These are phyloP conservation scores for Meiosimyza platycephala DNA, from an alignment of 2,888 invertebrate genomes.

Conservation along the genomic window DNA sequence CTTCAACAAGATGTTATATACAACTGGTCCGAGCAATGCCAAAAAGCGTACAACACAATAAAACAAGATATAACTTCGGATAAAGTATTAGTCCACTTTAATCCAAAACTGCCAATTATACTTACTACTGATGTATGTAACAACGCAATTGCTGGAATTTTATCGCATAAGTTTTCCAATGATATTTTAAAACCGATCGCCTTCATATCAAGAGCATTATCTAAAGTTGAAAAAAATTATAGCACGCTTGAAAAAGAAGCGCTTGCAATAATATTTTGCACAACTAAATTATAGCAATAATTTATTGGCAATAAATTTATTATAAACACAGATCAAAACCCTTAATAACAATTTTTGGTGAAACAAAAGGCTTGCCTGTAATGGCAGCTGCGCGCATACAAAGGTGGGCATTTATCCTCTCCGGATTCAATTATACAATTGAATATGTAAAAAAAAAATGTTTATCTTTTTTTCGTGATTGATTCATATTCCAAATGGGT, in stretches of 20 bases:
- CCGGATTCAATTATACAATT: slow-evolving; percentile 41
- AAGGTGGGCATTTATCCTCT: slow-evolving; percentile 43
- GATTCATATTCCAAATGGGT: slow-evolving; percentile 44
- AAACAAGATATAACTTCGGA: slow-evolving; percentile 33
- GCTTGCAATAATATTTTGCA: slow-evolving; percentile 37
- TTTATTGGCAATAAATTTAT: slow-evolving; percentile 39
- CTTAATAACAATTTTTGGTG: slow-evolving; percentile 40
- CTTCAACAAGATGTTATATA: slow-evolving; percentile 36
- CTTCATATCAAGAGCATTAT: slow-evolving; percentile 43
- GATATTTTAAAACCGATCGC: slow-evolving; percentile 39
- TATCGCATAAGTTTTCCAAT: slow-evolving; percentile 40
- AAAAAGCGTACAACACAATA: slow-evolving; percentile 22
- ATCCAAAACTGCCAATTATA: slow-evolving; percentile 32
- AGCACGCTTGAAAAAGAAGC: slow-evolving; percentile 42
- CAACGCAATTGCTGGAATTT: slow-evolving; percentile 40
- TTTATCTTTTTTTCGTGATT: slow-evolving; percentile 39
- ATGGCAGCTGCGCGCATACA: slow-evolving; percentile 38
- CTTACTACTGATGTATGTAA: slow-evolving; percentile 47
- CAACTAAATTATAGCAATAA: slow-evolving; percentile 42
- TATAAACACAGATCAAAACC: slow-evolving; percentile 41
- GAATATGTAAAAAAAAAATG: slow-evolving; percentile 38
- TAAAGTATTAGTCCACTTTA: slow-evolving; percentile 35
- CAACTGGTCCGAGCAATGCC: slow-evolving; percentile 30
- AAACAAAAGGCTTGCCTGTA: slow-evolving; percentile 40
- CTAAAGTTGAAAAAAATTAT: slow-evolving; percentile 43